Conservation (phyloP, 2,113 vertebrate genomes). For the Psammodynastes pulverulentus region DNA sequence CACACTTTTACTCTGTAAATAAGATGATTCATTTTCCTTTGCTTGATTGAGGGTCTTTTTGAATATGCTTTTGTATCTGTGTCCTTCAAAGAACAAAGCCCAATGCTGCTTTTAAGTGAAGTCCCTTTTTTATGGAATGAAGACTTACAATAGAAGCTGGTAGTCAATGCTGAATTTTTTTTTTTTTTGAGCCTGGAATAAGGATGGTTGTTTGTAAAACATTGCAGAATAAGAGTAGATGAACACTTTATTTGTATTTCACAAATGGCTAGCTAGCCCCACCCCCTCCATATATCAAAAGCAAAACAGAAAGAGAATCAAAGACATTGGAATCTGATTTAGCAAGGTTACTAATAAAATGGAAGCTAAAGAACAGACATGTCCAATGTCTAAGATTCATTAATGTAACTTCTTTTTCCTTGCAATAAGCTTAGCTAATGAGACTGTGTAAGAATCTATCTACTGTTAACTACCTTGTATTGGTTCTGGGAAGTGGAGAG, state of each 20-base stretch:
- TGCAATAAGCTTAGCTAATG: neutral
- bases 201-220: neutral
- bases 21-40: neutral
- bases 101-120: neutral
- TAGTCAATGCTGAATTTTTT: neutral
- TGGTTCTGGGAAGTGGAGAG: no score
- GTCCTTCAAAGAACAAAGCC: neutral
- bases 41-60: neutral
- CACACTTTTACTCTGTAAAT: neutral
- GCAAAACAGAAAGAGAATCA: neutral
- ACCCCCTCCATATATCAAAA: neutral
- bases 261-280: neutral
- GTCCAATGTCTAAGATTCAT: neutral
- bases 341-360: neutral
- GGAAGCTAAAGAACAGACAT: neutral
- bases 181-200: neutral
- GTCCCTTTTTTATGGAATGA: neutral
- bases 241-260: neutral
- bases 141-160: neutral
- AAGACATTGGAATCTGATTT: neutral
- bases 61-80: neutral
- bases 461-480: no score
- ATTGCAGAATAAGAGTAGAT: neutral
- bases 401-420: neutral
- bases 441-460: neutral